Base-by-base conservation (phyloP, 2,113 vertebrate species). In the Opisthocomus hoazin region DNA sequence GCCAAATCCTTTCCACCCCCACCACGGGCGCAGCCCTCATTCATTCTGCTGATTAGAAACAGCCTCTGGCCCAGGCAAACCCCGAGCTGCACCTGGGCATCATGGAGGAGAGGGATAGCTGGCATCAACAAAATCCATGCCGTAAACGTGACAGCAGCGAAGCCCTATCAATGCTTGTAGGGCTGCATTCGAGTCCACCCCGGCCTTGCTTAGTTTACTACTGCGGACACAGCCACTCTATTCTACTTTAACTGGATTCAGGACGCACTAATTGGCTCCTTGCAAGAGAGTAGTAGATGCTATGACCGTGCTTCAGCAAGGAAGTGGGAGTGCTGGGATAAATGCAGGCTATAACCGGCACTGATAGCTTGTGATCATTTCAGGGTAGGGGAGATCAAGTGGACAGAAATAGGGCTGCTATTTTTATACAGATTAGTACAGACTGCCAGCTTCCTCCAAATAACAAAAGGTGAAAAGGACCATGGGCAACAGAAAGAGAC, bases 381-480 rank as follows among this genome's bases (percentile, higher is more conserved):
- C n/a, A 90, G 57, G 57, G 34, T 10, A 89, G 27, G 34, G 37
- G 13, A 94, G 60, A 89, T 73, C 71, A 92, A 70, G 58, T 29
- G 39, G 37, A 63, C 73, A 93, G 89, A 96, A 95, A 84, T 4
- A 87, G 61, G 64, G 45, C 41, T 56, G 14, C 83, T 90, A 30
- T 89, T 93, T 93, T 76, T 92, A 75, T 58, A 75, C 9, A 64
- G 79, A 66, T 84, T 89, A 81, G 79, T 32, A 71, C 43, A 87
- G 48, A 39, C 36, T 94, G 86, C 27, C 86, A 81, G 37, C 48
- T 89, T 93, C 83, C 79, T 81, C 56, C 73, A 80, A 81, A 81
- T 29, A 90, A 84, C 41, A 93, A 56, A 78, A 89, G 66, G 61
- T 92, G 89, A 92, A 69, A 96, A 94, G 63, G 50, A 96, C 21